Conservation (phyloP, 2,888 invertebrate species). For the Apamea monoglypha region DNA sequence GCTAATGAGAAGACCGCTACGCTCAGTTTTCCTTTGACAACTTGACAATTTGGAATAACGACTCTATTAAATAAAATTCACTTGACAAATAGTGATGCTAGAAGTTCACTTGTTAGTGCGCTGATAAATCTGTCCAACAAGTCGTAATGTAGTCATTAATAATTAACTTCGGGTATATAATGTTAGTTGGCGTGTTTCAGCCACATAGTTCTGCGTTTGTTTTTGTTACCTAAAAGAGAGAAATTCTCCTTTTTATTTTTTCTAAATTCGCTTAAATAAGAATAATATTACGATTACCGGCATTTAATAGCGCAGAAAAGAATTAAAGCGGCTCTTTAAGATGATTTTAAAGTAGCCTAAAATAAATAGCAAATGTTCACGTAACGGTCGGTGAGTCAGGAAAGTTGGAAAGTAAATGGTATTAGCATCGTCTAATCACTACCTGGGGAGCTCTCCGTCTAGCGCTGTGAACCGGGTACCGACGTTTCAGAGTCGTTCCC, state of each 20-base stretch:
- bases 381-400: conserved; percentile 87
- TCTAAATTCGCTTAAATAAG: conserved; percentile 56
- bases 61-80: conserved; percentile 48
- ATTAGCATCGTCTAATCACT: conserved; percentile 90
- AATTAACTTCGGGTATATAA: conserved; percentile 57
- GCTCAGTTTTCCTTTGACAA: conserved; percentile 55
- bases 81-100: conserved; percentile 50
- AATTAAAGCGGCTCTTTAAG: conserved; percentile 77
- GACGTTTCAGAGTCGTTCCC: conserved; percentile 80
- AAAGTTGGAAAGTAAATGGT: conserved; percentile 89
- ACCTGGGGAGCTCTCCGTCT: conserved; percentile 87
- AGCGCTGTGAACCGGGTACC: conserved; percentile 78
- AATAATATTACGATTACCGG: conserved; percentile 65
- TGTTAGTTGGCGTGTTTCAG: conserved; percentile 46
- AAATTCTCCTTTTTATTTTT: conserved; percentile 22
- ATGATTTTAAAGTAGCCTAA: conserved; percentile 85
- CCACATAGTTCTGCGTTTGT: conserved; percentile 39
- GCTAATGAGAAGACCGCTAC: conserved; percentile 62
- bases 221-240: conserved; percentile 32
- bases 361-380: conserved; percentile 86
- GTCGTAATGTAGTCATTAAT: conserved; percentile 57
- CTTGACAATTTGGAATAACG: conserved; percentile 45
- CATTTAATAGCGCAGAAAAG: conserved; percentile 61
- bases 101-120: conserved; percentile 56
- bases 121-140: conserved; percentile 61